Evolutionary conservation across 1,140 invertebrate genomes (phyloP).

Genomic region (Drosophila jambulina): DNA sequence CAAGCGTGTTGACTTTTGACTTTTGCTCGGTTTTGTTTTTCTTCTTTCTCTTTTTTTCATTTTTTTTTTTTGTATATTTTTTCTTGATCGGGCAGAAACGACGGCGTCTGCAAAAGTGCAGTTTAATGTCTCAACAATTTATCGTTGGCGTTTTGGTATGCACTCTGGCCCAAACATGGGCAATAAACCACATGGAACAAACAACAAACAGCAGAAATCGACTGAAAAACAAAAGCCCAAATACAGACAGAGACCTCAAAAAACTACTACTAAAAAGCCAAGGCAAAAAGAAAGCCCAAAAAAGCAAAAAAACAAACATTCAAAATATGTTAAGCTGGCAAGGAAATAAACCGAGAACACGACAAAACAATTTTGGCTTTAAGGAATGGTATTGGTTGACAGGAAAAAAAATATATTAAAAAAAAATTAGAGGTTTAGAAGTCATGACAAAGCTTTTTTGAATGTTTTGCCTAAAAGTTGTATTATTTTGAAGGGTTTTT

Average conservation of each 20-base stretch:
- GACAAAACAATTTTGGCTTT: slow-evolving; percentile 54
- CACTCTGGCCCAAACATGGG: slow-evolving; percentile 70
- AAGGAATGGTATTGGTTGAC: slow-evolving; percentile 23
- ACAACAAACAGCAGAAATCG: slow-evolving; percentile 29
- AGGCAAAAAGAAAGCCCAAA: slow-evolving; percentile 33
- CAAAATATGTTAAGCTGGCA: slow-evolving; percentile 46
- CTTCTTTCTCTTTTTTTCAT: slow-evolving; percentile 1
- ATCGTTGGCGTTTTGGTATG: slow-evolving; percentile 80
- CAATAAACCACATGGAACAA: slow-evolving; percentile 65
- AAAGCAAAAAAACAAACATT: slow-evolving; percentile 34
- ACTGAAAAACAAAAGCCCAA: slow-evolving; percentile 45
- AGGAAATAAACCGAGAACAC: slow-evolving; percentile 46
- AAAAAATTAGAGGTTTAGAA: slow-evolving; percentile 10
- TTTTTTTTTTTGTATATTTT: slow-evolving; percentile 10
- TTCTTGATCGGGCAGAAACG: slow-evolving; percentile 24
- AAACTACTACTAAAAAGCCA: slow-evolving; percentile 20
- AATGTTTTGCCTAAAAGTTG: no score
- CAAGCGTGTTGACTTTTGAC: slow-evolving; percentile 83
- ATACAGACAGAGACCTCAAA: slow-evolving; percentile 43
- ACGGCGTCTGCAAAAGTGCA: slow-evolving; percentile 73
- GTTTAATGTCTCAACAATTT: slow-evolving; percentile 83
- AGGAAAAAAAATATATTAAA: background rate
- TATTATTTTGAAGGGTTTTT: no score
- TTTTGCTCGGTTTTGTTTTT: slow-evolving; percentile 43
- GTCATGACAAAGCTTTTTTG: slow-evolving; percentile 20